A percentile compares a stretch with the other conserved stretches of the same genome.
These are phyloP conservation scores for Gymnothorax javanicus DNA, from an alignment of 2,797 vertebrate species.

Conservation along the genomic window DNA sequence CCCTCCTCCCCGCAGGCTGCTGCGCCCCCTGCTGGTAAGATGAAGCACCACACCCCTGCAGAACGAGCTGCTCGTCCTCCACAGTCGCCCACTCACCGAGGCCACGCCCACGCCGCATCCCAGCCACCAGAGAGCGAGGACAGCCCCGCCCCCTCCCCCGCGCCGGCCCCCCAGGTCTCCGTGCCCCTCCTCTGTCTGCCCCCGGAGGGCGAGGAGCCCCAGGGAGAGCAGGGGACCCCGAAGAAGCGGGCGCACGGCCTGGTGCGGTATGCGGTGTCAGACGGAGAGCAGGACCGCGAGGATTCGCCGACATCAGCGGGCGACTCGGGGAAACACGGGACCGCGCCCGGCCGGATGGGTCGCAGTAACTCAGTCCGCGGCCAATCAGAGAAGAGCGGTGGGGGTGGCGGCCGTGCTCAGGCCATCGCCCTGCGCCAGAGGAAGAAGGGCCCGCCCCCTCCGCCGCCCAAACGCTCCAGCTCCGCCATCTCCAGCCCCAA, in stretches of 20 bases:
- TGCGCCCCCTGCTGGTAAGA: constrained; percentile 73
- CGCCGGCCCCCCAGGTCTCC: constrained; percentile 62
- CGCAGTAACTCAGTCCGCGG: constrained; percentile 90
- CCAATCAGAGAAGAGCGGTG: constrained; percentile 83
- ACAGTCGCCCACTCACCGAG: constrained; percentile 84
- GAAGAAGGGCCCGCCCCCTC: constrained; percentile 92
- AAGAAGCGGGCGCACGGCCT: constrained; percentile 89
- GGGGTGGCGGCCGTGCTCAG: constrained; percentile 82
- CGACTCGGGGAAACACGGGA: constrained; percentile 78
- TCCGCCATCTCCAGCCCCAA: constrained; percentile 89
- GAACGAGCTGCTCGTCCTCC: constrained; percentile 84
- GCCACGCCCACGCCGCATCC: constrained; percentile 62
- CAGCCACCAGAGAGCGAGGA: constrained; percentile 48
- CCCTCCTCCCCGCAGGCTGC: constrained; percentile 79
- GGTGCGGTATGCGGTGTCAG: constrained; percentile 80
- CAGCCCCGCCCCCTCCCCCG: constrained; percentile 37
- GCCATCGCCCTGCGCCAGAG: constrained; percentile 90
- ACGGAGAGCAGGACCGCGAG: constrained; percentile 83
- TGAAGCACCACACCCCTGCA: constrained; percentile 77
- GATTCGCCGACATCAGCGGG: constrained; percentile 57
- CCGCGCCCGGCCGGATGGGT: constrained; percentile 85
- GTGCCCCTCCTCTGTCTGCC: constrained; percentile 86
- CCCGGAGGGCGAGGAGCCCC: constrained; percentile 64
- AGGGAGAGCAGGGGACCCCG: constrained; percentile 73
- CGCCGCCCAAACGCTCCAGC: constrained; percentile 92